Conservation (phyloP, 2,113 vertebrate species). For the Polypterus bichir region DNA sequence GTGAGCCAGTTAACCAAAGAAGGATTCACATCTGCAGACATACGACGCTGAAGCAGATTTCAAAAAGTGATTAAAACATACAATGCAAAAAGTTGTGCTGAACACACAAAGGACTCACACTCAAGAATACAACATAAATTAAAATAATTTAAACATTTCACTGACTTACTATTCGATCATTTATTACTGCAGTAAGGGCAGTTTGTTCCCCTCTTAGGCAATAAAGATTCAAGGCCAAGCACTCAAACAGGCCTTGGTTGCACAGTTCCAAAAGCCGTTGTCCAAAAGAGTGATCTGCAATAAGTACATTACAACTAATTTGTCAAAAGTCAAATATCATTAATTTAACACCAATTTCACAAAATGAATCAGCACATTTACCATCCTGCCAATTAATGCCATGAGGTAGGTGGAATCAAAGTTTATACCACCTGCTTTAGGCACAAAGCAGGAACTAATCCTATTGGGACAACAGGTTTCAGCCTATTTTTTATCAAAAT, state of each 20-base stretch:
- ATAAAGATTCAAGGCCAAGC: constrained; percentile 74
- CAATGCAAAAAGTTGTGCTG: neutral
- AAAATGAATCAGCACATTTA: too few species aligned
- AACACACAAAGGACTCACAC: too few species aligned
- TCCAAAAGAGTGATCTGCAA: constrained; percentile 63
- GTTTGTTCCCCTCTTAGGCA: constrained; percentile 73
- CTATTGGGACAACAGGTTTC: too few species aligned
- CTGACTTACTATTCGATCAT: constrained; percentile 71
- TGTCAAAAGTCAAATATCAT: too few species aligned
- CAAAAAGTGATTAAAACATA: neutral
- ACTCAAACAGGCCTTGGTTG: constrained; percentile 78
- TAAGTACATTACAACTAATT: neutral
- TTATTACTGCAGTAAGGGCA: constrained; percentile 74
- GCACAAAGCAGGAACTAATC: too few species aligned
- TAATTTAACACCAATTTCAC: too few species aligned
- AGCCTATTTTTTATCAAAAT: too few species aligned
- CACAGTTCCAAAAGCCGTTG: constrained; percentile 70
- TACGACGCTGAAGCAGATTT: constrained; percentile 52
- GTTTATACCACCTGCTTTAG: too few species aligned
- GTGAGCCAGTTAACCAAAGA: constrained; percentile 84
- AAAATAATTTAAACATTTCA: too few species aligned
- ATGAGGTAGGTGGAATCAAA: too few species aligned
- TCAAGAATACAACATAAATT: too few species aligned
- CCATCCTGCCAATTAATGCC: too few species aligned
- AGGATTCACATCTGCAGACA: constrained; percentile 78